Evolutionary conservation across 1,140 invertebrate genomes (phyloP).

Genomic region (Anadara kagoshimensis): DNA sequence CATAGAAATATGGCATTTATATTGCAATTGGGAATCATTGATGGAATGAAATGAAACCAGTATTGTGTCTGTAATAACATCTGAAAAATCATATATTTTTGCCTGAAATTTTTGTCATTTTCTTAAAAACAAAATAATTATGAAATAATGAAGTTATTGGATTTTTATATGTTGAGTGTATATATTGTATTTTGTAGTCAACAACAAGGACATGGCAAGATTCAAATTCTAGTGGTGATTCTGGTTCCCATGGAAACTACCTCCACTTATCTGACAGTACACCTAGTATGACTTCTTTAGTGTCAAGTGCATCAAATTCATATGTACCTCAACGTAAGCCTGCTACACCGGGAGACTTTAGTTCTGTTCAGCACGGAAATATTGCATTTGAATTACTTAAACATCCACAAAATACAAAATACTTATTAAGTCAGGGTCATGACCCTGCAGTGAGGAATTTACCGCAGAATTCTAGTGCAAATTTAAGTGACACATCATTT

Average conservation of each 20-base stretch:
- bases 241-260: slow-evolving; percentile 20
- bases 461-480: slow-evolving; percentile 47
- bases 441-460: slow-evolving; percentile 37
- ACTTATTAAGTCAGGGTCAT: slow-evolving; percentile 59
- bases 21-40: too few species aligned
- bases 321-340: slow-evolving; percentile 19
- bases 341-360: slow-evolving; percentile 9
- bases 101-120: too few species aligned
- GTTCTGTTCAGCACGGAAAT: slow-evolving; percentile 58
- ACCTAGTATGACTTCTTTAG: slow-evolving; percentile 27
- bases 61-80: too few species aligned
- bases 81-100: too few species aligned
- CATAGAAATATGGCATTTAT: too few species aligned
- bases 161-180: too few species aligned
- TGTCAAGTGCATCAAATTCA: slow-evolving; percentile 7
- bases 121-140: too few species aligned
- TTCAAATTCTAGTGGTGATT: slow-evolving; percentile 33
- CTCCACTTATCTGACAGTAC: slow-evolving; percentile 24
- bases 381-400: slow-evolving; percentile 66
- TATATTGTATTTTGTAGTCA: too few species aligned
- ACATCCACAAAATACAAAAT: slow-evolving; percentile 69
- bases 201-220: not conserved
- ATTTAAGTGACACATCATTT: slow-evolving; percentile 64
- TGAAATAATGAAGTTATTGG: too few species aligned
- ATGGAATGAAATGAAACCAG: too few species aligned